Evolutionary conservation across 2,113 vertebrate species (phyloP), one percentile per base, ranked within the genome.

Genomic region (Tapirus terrestris): DNA sequence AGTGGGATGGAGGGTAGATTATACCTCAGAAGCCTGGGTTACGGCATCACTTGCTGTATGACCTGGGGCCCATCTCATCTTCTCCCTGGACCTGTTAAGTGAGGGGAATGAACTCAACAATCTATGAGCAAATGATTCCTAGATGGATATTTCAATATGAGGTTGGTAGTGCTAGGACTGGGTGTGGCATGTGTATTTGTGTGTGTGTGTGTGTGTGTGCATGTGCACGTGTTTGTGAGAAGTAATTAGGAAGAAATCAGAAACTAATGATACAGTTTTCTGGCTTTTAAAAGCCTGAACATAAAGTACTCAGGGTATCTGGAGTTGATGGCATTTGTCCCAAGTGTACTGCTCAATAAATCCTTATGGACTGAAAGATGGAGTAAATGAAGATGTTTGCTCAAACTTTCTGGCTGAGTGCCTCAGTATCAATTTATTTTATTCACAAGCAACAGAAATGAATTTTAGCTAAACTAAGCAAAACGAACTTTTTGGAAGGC

Each of bases 391-490:
- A 53, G 45, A 77, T 29, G 8, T 63, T 76, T 76, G 18, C 29
- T 53, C 33, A 53, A n/a, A 43, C 2, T 8, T 90, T 81, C 25
- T 45, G 84, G 11, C 12, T 6, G 27, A 39, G 43, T 31, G 6
- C 43, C 11, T 91, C 72, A 79, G 14, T 43, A 68, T 33, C 10
- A n/a, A 20, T 27, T 76, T 87, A 18, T 33, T 89, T 90, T 53
- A 86, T 43, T 65, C 29, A 36, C 11, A 56, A 68, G 25, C 1
- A 53, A 77, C 12, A 60, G 33, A 90, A 68, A 67, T 20, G 21
- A 76, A 53, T 89, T 88, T 85, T 68, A 82, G 51, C 36, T 95
- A 58, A 96, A 45, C 45, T 17, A 63, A 63, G 31, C 0, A 21
- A 72, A 60, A 73, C 48, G 23, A 84, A 48, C 31, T 25, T 79